Evolutionary conservation across 2,888 invertebrate species (phyloP), one percentile per base, ranked within the genome.

Genomic region (Trypoxylon attenuatum): DNA sequence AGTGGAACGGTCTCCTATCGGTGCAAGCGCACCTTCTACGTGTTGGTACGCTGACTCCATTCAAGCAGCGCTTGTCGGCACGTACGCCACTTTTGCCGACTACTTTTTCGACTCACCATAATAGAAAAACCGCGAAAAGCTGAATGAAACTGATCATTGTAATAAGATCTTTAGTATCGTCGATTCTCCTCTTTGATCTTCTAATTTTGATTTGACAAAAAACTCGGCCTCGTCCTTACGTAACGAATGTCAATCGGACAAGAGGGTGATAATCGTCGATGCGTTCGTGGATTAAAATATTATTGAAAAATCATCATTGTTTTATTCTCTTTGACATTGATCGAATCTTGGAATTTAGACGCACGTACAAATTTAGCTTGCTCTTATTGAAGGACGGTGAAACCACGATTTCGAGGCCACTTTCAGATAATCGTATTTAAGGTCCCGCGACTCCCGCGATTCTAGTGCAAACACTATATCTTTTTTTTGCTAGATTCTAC

Each of bases 31-130:
- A 57, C 43, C 46, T 66, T 60, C 54, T 58, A 53, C 64, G 73
- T 10, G 41, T 60, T 58, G 39, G 62, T 55, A 46, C 55, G 61
- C 63, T 41, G 65, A 58, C 82, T 80, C 84, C 85, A 85, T 85
- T 81, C 80, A 79, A 76, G 77, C 76, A 73, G 70, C 54, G 66
- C 71, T 57, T 58, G 64, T 76, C 76, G 85, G 84, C 85, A 85
- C 85, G 85, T 85, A 85, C 81, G 81, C 85, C 84, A 82, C 72
- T 74, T 70, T 58, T 63, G 47, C 38, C 22, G 18, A 46, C 56
- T 53, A 56, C 27, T 66, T 67, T 60, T 62, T 53, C 58, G 15
- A 25, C 16, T 13, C 49, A 33, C 38, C 57, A 54, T n/a, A n/a
- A n/a, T n/a, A 43, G n/a, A 39, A 47, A 41, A 47, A 56, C 54